Base-by-base conservation (phyloP, 1,140 invertebrate species). In the Drosophila takahashii region DNA sequence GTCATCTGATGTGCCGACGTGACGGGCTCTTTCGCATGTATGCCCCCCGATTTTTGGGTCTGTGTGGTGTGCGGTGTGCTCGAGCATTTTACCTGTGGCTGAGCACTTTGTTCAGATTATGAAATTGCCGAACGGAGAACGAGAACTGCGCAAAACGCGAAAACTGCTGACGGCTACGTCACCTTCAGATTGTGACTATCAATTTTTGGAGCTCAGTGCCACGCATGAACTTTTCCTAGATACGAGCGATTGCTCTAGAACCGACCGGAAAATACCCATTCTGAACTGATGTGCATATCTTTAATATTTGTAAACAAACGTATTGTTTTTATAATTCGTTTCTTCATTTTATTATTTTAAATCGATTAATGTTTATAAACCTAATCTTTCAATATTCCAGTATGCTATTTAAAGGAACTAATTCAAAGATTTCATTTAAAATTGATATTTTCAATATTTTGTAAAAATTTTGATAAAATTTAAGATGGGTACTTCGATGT, bases 71-170 rank as follows among this genome's bases (percentile, higher is more conserved):
- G 34, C 18, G 48, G 18, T 15, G 50, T 32, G 34, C 18, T 47
- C 42, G 50, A 29, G 32, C 42, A 18, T 47, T 67, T 51, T 59
- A 59, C 54, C 48, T 71, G 69, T 27, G 57, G 32, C 15, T 10
- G 18, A 74, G 50, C 72, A 65, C 44, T 75, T 75, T 76, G 72
- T 18, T 76, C 71, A 76, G 71, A 66, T 76, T 76, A 76, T 76
- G 72, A 76, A 76, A 76, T 76, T 53, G 61, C 36, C 57, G 50
- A 42, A 39, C 45, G 53, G 57, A 62, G 64, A 72, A 72, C 56
- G 64, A 72, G 72, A 76, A 76, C 72, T 76, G 72, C 72, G 72
- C 72, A 76, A 66, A 76, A 76, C 39, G 51, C 72, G 39, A 76
- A 75, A 75, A 76, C 60, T 76, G 72, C 72, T 76, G 72, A 76